phyloP scores from a whole-genome alignment of 2,797 vertebrate genomes.

The Limnodromus scolopaceus region DNA sequence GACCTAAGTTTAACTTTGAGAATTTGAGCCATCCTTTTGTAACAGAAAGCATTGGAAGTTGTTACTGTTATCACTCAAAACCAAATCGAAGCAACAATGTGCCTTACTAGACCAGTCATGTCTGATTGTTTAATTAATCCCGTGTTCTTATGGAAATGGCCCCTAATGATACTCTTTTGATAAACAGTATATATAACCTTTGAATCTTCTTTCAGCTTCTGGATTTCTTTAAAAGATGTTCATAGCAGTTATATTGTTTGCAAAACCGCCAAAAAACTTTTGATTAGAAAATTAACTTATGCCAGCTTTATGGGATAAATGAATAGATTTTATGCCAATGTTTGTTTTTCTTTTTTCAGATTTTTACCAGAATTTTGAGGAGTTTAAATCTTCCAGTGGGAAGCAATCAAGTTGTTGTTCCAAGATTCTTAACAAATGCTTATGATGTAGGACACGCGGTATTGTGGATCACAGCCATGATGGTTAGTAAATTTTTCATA shows the following conservation, averaged over 20 bases:
- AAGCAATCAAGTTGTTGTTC: slow-evolving; percentile 92
- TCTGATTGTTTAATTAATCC: not conserved
- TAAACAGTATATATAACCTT: not conserved
- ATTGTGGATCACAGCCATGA: slow-evolving; percentile 94
- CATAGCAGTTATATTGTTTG: not conserved
- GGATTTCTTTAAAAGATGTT: not conserved
- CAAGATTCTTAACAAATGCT: slow-evolving; percentile 91
- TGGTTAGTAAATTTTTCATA: slow-evolving; percentile 82
- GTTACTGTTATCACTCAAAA: not conserved
- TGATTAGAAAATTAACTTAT: not conserved
- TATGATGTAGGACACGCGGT: slow-evolving; percentile 96
- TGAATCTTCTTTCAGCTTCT: not conserved
- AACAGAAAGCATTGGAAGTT: not conserved
- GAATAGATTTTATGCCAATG: not conserved
- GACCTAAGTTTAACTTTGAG: not conserved
- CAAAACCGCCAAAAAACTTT: not conserved
- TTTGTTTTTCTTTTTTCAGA: slow-evolving; percentile 73
- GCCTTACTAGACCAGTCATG: not conserved
- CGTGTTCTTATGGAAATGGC: not conserved
- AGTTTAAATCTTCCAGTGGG: slow-evolving; percentile 97
- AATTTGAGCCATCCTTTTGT: not conserved
- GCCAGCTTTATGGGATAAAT: not conserved
- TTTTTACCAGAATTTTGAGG: slow-evolving; percentile 95
- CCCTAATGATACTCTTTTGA: not conserved
- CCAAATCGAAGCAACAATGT: not conserved